Evolutionary conservation across 2,113 vertebrate species (phyloP), one percentile per base, ranked within the genome.

Genomic region (Polypterus senegalus): DNA sequence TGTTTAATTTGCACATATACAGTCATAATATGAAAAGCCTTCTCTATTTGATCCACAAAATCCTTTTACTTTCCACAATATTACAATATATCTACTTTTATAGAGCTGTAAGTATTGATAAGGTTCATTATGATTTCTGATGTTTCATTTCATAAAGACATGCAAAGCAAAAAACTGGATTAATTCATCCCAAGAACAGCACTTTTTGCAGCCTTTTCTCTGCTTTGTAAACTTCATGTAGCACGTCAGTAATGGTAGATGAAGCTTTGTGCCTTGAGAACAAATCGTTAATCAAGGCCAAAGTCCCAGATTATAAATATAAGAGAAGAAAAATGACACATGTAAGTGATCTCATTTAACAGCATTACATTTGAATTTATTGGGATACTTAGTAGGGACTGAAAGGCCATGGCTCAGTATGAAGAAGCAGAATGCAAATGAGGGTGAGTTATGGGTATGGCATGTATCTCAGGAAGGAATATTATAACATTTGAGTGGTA

Each of bases 231-330:
- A 46, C 55, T 61, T 59, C 57, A 43, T 54, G 10, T 57, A 47
- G 47, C 27, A 51, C 68, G 61, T 70, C 69, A 70, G 72, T 48
- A 65, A 74, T 73, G 72, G 79, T 73, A 67, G 77, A 83, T 83
- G 71, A 64, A 70, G 65, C 69, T 63, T 64, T 71, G 65, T 63
- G 68, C 73, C 73, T 73, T 68, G 71, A 82, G 80, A 77, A 79
- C 78, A 79, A 81, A 84, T 87, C 83, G 77, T 81, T 86, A 86
- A 87, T 85, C 83, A 86, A 84, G 83, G 82, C 83, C 82, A 83
- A 81, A 76, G 80, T 81, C 79, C 79, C 76, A 72, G 77, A 80
- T 86, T 81, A 83, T 83, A 85, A 85, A 83, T 83, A 84, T 74
- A 73, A 67, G 64, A 67, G 77, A 77, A 76, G 80, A 83, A 79